Percentiles rank a stretch among this genome's conserved stretches.
phyloP scores from a whole-genome alignment of 2,888 invertebrate species.

The Acrobasis suavella region DNA sequence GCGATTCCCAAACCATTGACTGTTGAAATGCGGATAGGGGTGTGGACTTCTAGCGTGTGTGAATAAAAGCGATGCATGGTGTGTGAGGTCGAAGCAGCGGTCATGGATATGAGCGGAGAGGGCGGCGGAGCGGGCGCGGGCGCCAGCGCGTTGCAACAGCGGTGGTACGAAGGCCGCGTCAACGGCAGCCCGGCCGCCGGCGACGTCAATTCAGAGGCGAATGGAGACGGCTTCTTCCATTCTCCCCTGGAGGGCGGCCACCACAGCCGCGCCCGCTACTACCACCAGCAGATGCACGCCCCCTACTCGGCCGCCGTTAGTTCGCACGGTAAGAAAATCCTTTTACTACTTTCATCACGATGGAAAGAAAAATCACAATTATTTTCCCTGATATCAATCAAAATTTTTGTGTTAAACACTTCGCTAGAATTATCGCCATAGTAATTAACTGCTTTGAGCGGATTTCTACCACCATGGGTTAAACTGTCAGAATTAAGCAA shows the following conservation, averaged over 20 bases:
- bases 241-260: conserved; percentile 80
- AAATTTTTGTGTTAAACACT: conserved; percentile 16
- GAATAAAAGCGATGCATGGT: conserved; percentile 80
- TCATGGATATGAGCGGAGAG: conserved; percentile 80
- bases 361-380: background rate
- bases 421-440: conserved; percentile 25
- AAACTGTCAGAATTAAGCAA: conserved; percentile 67
- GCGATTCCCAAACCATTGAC: conserved; percentile 42
- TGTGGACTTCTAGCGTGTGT: conserved; percentile 75
- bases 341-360: conserved; percentile 18
- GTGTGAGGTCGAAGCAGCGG: conserved; percentile 74
- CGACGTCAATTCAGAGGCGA: conserved; percentile 75
- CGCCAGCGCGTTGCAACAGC: conserved; percentile 75
- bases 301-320: conserved; percentile 80
- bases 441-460: conserved; percentile 59
- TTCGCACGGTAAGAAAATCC: conserved; percentile 71
- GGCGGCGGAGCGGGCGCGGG: conserved; percentile 68
- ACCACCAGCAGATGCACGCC: conserved; percentile 82
- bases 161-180: conserved; percentile 81
- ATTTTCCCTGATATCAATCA: background rate
- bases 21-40: conserved; percentile 72
- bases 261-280: conserved; percentile 80
- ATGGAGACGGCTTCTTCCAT: conserved; percentile 81
- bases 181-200: conserved; percentile 79
- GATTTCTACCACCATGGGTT: conserved; percentile 49